Conservation (phyloP, 2,113 vertebrate species). For the Dromas ardeola region DNA sequence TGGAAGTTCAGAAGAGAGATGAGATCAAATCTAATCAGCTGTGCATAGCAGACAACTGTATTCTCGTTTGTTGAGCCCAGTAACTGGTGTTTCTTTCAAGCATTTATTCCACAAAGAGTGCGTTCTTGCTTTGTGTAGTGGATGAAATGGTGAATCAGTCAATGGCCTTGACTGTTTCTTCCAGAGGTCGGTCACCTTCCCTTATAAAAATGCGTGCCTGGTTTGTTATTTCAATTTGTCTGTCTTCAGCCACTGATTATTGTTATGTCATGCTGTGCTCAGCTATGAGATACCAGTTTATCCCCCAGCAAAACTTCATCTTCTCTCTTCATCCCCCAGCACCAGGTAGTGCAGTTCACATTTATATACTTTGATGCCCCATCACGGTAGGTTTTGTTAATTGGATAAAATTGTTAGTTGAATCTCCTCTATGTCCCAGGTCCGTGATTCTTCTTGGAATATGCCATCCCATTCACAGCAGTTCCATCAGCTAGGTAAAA, state of each 20-base stretch:
- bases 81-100: not conserved
- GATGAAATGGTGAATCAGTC: not conserved
- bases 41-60: not conserved
- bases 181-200: not conserved
- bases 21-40: not conserved
- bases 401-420: not conserved
- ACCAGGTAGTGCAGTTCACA: not conserved
- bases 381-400: not conserved
- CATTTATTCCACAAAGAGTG: not conserved
- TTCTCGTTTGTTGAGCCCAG: not conserved
- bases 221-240: not conserved
- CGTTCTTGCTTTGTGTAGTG: not conserved
- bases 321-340: not conserved
- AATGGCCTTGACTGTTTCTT: not conserved
- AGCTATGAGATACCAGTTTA: not conserved
- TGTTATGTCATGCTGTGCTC: not conserved
- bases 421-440: not conserved
- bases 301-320: not conserved
- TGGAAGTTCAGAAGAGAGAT: not conserved
- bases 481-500: not conserved
- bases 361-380: not conserved
- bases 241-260: not conserved
- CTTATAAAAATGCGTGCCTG: not conserved
- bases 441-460: not conserved
- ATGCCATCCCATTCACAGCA: not conserved